These are phyloP conservation scores for Dyspetes luteomarginatus DNA, from an alignment of 2,888 invertebrate genomes.

Conservation along the genomic window DNA sequence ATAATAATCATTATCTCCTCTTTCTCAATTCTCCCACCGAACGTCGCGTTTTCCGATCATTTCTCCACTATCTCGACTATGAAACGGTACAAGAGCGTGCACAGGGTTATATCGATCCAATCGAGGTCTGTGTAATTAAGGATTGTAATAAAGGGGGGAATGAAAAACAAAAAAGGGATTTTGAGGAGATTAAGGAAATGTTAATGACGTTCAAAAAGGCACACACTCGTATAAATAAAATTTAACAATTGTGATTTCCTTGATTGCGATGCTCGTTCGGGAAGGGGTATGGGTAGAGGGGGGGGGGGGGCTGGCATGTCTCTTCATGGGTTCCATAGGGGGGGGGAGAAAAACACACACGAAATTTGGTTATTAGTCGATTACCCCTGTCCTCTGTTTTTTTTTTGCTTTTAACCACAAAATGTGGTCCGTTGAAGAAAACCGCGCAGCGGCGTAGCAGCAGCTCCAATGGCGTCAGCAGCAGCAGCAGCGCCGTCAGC, in stretches of 20 bases:
- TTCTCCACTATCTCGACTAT: no score
- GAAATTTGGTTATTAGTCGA: not conserved
- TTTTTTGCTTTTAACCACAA: not conserved
- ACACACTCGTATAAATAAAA: slow-evolving; percentile 81
- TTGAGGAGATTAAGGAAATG: slow-evolving; percentile 63
- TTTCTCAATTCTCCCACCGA: no score
- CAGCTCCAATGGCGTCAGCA: slow-evolving; percentile 22
- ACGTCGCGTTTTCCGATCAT: no score
- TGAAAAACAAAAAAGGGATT: not conserved
- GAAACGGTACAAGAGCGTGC: not conserved
- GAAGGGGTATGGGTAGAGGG: slow-evolving; percentile 9
- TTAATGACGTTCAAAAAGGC: slow-evolving; percentile 78
- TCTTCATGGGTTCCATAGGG: not conserved
- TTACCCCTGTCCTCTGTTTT: not conserved
- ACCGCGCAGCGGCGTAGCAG: not conserved
- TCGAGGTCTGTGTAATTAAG: not conserved
- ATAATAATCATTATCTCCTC: no score
- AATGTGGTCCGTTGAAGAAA: not conserved
- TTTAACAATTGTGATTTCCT: slow-evolving; percentile 70
- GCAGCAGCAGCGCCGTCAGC: slow-evolving; percentile 6
- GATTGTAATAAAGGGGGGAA: not conserved
- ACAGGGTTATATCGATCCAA: not conserved
- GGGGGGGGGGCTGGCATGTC: no score
- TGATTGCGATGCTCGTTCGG: slow-evolving; percentile 61
- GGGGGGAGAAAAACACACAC: not conserved